Base-by-base conservation (phyloP, 2,888 invertebrate genomes). In the Bembecia ichneumoniformis region DNA sequence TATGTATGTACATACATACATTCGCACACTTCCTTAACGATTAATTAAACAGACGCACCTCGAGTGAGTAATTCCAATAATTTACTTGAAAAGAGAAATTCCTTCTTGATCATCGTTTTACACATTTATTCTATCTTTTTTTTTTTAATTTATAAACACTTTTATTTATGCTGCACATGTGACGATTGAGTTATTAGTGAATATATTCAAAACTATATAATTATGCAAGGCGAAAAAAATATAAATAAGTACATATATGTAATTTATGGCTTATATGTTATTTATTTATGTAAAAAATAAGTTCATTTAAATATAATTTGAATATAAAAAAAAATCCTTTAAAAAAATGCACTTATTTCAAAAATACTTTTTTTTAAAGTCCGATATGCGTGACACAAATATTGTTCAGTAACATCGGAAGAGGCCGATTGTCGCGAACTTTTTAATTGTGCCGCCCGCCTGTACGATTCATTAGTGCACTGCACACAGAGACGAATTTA, bases 381-480 rank as follows among this genome's bases (percentile, higher is more conserved):
- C 13, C 40, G 11, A 13, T 40, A n/a, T 10, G 13, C 13, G 13
- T 44, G 44, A 44, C 44, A 44, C 15, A 44, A 44, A 16, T 44
- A 44, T 13, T 14, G 44, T 44, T 16, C 44, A 44, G 73, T 75
- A 68, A 76, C 68, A 69, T 67, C 66, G 71, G 58, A 55, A 62
- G 69, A 64, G 72, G 67, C 62, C 69, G 77, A 65, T 79, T 76
- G 80, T 74, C 77, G 76, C 77, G 75, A 78, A 82, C 80, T 80
- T 78, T 77, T 82, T 84, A 82, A 86, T 86, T 84, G 82, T 83
- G 73, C 72, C 74, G 76, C 68, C 67, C 74, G 81, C 28, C 28
- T 28, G 73, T 79, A 81, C 82, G 82, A 83, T 83, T 83, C 84
- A 83, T 86, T 84, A 86, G 80, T 79, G 75, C 76, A 77, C 64